A percentile compares a stretch with the other conserved stretches of the same genome.
phyloP scores from a whole-genome alignment of 1,140 invertebrate genomes.

The Laupala kohalensis region DNA sequence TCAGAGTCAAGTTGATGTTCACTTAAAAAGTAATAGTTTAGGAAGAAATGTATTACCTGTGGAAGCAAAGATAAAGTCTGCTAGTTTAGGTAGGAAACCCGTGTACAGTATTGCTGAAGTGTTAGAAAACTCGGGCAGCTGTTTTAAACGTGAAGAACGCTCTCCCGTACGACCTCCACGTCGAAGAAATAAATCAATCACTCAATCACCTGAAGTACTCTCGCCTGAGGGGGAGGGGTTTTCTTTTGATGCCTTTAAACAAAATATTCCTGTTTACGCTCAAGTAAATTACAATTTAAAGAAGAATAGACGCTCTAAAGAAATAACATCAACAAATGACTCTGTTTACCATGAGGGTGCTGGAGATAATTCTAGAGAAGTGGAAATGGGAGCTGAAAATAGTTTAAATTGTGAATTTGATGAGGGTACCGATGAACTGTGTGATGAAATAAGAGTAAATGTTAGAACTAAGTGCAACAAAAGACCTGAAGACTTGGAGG shows the following conservation, averaged over 20 bases:
- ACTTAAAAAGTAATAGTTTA: slow-evolving; percentile 10
- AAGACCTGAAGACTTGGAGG: neutral
- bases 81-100: neutral
- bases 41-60: neutral
- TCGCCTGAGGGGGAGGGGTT: neutral
- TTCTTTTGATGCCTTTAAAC: neutral
- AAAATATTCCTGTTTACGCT: slow-evolving; percentile 11
- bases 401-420: neutral
- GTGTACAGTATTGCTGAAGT: neutral
- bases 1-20: neutral
- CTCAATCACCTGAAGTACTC: neutral
- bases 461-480: neutral
- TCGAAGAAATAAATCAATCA: slow-evolving; percentile 5
- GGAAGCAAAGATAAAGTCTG: neutral
- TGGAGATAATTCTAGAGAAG: neutral
- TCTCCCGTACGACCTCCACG: slow-evolving; percentile 6
- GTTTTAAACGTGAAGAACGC: neutral
- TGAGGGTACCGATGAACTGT: neutral
- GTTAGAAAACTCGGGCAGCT: neutral
- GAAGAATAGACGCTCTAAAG: slow-evolving; percentile 10
- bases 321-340: neutral
- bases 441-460: neutral
- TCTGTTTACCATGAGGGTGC: neutral
- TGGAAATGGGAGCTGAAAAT: neutral
- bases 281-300: slow-evolving; percentile 13